Evolutionary conservation across 2,888 invertebrate species (phyloP).

Genomic region (Caenorhabditis plicata): DNA sequence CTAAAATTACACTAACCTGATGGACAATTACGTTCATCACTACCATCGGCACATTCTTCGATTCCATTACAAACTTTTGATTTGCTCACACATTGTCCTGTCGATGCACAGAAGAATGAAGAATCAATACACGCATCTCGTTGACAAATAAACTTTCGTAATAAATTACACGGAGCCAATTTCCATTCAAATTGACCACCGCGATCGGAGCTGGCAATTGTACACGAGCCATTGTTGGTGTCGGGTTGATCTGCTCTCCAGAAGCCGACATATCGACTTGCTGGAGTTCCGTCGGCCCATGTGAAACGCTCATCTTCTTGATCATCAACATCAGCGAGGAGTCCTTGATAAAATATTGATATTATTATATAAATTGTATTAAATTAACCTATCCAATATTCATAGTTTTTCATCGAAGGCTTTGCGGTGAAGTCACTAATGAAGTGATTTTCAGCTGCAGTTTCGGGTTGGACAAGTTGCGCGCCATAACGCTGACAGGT

Average conservation of each 20-base stretch:
- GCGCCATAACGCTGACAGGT: slow-evolving; percentile 81
- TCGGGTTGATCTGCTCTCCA: slow-evolving; percentile 89
- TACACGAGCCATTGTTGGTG: slow-evolving; percentile 85
- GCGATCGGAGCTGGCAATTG: slow-evolving; percentile 67
- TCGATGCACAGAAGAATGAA: slow-evolving; percentile 64
- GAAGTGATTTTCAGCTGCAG: slow-evolving; percentile 86
- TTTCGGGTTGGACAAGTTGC: slow-evolving; percentile 87
- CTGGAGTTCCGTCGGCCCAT: slow-evolving; percentile 64
- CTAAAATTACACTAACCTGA: too few relatives aligned
- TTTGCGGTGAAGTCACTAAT: slow-evolving; percentile 77
- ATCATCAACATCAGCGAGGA: slow-evolving; percentile 35
- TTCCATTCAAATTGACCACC: slow-evolving; percentile 80
- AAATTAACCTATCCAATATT: slow-evolving; percentile 58
- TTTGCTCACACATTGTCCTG: slow-evolving; percentile 62
- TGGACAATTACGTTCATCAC: slow-evolving; percentile 66
- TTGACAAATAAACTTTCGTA: slow-evolving; percentile 90
- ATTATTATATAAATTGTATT: background rate
- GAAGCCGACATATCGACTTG: slow-evolving; percentile 72
- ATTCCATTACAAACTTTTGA: slow-evolving; percentile 62
- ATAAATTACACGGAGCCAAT: slow-evolving; percentile 87
- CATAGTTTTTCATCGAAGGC: slow-evolving; percentile 38
- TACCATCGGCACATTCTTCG: slow-evolving; percentile 65
- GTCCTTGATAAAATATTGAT: slow-evolving; percentile 33
- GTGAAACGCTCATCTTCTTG: slow-evolving; percentile 52
- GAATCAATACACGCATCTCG: slow-evolving; percentile 78